Evolutionary conservation across 2,113 vertebrate genomes (phyloP).

Genomic region (Amia ocellicauda): DNA sequence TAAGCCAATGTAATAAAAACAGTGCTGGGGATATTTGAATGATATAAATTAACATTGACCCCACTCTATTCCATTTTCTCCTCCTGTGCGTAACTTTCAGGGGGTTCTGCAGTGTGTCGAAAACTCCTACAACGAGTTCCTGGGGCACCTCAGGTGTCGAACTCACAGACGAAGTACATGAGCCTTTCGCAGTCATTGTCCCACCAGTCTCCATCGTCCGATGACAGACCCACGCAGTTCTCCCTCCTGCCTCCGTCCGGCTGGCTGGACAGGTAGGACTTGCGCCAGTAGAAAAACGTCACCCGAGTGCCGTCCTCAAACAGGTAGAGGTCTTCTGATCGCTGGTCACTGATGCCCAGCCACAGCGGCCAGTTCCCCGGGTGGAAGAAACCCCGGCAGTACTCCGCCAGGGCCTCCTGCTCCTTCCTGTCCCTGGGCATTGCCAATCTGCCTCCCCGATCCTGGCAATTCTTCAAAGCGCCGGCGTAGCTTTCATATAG

Average conservation of each 20-base stretch:
- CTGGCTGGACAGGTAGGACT: conserved; percentile 76
- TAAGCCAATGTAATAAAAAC: too few relatives aligned
- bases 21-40: too few relatives aligned
- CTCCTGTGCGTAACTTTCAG: too few relatives aligned
- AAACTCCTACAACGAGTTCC: neutral
- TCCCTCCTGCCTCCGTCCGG: conserved; percentile 80
- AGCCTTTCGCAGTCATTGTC: conserved; percentile 83
- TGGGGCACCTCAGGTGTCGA: conserved; percentile 49
- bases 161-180: conserved; percentile 86
- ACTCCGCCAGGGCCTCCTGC: conserved; percentile 71
- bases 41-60: too few relatives aligned
- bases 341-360: conserved; percentile 81
- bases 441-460: conserved; percentile 75
- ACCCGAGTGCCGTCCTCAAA: conserved; percentile 79
- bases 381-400: conserved; percentile 70
- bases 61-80: too few relatives aligned
- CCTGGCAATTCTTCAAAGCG: conserved; percentile 69
- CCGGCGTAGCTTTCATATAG: conserved; percentile 67
- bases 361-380: conserved; percentile 86
- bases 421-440: conserved; percentile 77
- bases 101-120: too few relatives aligned
- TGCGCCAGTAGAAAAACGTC: conserved; percentile 83
- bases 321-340: conserved; percentile 76
- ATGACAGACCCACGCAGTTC: conserved; percentile 86
- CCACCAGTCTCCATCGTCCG: conserved; percentile 89